A percentile compares a stretch with the other conserved stretches of the same genome.
Evolutionary conservation across 2,113 vertebrate genomes (phyloP).

Genomic region (Nestor notabilis): DNA sequence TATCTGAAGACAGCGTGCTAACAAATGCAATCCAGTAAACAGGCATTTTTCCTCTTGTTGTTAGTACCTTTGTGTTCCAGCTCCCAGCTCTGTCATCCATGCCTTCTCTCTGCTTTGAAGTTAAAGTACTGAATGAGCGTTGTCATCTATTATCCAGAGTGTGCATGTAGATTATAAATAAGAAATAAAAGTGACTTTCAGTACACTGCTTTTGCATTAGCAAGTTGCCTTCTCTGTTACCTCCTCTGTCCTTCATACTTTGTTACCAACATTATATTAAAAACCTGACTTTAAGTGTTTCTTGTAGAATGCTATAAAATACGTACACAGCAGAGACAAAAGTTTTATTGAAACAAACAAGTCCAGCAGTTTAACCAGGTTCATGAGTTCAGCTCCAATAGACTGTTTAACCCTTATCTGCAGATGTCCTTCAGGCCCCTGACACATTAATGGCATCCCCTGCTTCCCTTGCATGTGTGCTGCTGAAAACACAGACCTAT

Average conservation of each 20-base stretch:
- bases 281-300: slow-evolving; percentile 51
- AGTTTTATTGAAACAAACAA: slow-evolving; percentile 78
- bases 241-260: slow-evolving; percentile 70
- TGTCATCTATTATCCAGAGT: slow-evolving; percentile 82
- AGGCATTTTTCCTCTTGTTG: slow-evolving; percentile 81
- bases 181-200: slow-evolving; percentile 87
- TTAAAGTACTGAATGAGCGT: slow-evolving; percentile 81
- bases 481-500: slow-evolving; percentile 89
- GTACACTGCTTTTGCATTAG: slow-evolving; percentile 89
- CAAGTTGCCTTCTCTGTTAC: slow-evolving; percentile 67
- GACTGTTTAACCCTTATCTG: slow-evolving; percentile 85
- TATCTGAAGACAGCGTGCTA: slow-evolving; percentile 83
- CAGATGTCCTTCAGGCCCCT: slow-evolving; percentile 83
- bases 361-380: slow-evolving; percentile 75
- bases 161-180: slow-evolving; percentile 89
- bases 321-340: slow-evolving; percentile 49
- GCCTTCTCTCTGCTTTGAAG: slow-evolving; percentile 76
- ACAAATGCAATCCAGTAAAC: slow-evolving; percentile 84
- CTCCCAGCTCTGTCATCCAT: slow-evolving; percentile 81
- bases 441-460: slow-evolving; percentile 81
- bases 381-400: slow-evolving; percentile 77
- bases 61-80: slow-evolving; percentile 76
- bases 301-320: slow-evolving; percentile 51
- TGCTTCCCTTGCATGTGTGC: slow-evolving; percentile 83
- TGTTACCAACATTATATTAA: slow-evolving; percentile 66